Evolutionary conservation across 2,888 invertebrate species (phyloP).

Genomic region (Cataglyphis rosenhaueri): DNA sequence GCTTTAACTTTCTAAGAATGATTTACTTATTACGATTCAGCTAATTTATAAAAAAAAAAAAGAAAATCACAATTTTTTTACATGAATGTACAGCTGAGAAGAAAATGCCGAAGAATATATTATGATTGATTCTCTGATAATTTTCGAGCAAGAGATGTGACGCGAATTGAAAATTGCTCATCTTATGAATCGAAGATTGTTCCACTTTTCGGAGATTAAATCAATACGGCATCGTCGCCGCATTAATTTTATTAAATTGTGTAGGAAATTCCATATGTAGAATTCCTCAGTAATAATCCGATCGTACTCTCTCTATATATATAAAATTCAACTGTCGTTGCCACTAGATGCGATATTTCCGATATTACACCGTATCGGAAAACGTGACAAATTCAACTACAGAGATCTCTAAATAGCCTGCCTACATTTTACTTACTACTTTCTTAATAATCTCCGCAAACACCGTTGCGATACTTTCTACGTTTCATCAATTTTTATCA

Average conservation of each 20-base stretch:
- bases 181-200: constrained; percentile 10
- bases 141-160: constrained; percentile 14
- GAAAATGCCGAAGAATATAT: not conserved
- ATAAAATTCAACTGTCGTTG: not conserved
- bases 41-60: not conserved
- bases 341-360: not conserved
- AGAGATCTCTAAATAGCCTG: constrained; percentile 24
- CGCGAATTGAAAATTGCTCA: constrained; percentile 9
- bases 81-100: not conserved
- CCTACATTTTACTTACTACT: constrained; percentile 24
- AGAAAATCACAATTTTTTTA: not conserved
- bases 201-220: constrained; percentile 16
- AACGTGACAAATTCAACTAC: constrained; percentile 39
- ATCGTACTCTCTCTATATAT: not conserved
- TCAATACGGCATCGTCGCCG: constrained; percentile 6
- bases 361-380: not conserved
- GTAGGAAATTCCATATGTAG: constrained; percentile 15
- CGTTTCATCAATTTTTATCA: constrained; percentile 9
- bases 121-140: constrained; percentile 14
- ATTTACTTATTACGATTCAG: not conserved
- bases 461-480: constrained; percentile 41
- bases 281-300: constrained; percentile 15
- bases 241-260: constrained; percentile 8
- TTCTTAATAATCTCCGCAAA: constrained; percentile 25
- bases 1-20: not conserved